Evolutionary conservation across 2,797 vertebrate genomes (phyloP), one percentile per base, ranked within the genome.

Genomic region (Rhabdophis nuchalis): DNA sequence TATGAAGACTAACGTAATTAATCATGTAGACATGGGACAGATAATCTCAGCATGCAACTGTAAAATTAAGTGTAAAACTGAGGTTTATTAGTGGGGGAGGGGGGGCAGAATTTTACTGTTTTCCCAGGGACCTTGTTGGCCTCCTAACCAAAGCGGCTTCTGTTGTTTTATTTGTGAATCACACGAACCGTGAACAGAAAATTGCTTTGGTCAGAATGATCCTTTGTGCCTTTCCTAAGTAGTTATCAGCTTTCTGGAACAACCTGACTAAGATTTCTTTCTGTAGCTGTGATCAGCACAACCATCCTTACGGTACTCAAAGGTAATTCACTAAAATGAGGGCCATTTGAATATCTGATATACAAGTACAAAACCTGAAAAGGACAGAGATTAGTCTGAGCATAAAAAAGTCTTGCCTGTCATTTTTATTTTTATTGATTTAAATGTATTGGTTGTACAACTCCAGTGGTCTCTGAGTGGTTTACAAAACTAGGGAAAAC

Each of bases 391-490:
- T 54, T 89, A 87, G 92, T 89, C 88, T 91, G 93, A 95, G 92
- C 93, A 91, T 91, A 88, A 95, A 95, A 97, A 94, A 91, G 87
- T 93, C 60, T 93, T 89, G 72, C 72, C 36, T 46, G 10, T 46
- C 36, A 82, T 46, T 82, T 82, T 82, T 5, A 36, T 72, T 64
- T 64, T 64, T 72, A 72, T 72, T 82, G 46, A 82, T 46, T 82
- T 82, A 12, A 41, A 82, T 82, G 20, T 46, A 82, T 46, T 82
- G 72, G 72, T 25, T 46, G 9, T 20, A 4, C 36, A 82, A 46
- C 72, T 77, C 72, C 36, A 77, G 72, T 20, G 36, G 72, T 41
- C 18, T 46, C 72, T 46, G 72, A 9, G 20, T 12, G 20, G 9
- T 25, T 23, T 82, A 46, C 36, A 23, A 82, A 77, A 41, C 9